phyloP scores from a whole-genome alignment of 2,113 vertebrate species.

The Siniperca chuatsi region DNA sequence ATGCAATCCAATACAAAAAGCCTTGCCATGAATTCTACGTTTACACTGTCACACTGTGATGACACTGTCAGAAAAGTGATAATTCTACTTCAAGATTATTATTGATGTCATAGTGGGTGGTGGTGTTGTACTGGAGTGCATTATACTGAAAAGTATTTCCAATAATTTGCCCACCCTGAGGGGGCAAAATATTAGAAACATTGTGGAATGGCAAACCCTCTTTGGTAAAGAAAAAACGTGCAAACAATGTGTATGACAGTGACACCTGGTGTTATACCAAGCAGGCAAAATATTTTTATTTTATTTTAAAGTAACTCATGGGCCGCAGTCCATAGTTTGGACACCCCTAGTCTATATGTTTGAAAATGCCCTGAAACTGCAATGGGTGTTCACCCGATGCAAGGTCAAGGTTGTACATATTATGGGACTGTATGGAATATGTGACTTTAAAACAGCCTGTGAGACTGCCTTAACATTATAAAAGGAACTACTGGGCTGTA shows the following conservation, averaged over 20 bases:
- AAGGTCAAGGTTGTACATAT: not conserved
- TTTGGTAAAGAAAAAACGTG: not conserved
- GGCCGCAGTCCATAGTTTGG: not conserved
- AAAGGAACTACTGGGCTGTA: not conserved
- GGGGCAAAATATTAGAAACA: not conserved
- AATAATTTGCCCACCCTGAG: not conserved
- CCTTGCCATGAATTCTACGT: too few species aligned
- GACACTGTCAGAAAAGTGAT: constrained; percentile 6
- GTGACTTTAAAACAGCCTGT: not conserved
- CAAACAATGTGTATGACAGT: not conserved
- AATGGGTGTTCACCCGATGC: not conserved
- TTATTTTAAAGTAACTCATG: not conserved
- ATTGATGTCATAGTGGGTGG: not conserved
- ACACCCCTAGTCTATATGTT: not conserved
- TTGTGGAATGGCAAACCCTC: too few species aligned
- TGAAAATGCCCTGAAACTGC: not conserved
- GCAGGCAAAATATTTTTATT: not conserved
- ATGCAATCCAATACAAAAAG: too few species aligned
- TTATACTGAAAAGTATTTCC: not conserved
- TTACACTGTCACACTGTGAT: not conserved
- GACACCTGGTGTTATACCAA: not conserved
- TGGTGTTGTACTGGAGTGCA: not conserved
- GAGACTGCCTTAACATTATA: not conserved
- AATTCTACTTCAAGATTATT: not conserved
- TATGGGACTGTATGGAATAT: not conserved